Evolutionary conservation across 2,113 vertebrate genomes (phyloP).

Genomic region (Hystrix brachyura): DNA sequence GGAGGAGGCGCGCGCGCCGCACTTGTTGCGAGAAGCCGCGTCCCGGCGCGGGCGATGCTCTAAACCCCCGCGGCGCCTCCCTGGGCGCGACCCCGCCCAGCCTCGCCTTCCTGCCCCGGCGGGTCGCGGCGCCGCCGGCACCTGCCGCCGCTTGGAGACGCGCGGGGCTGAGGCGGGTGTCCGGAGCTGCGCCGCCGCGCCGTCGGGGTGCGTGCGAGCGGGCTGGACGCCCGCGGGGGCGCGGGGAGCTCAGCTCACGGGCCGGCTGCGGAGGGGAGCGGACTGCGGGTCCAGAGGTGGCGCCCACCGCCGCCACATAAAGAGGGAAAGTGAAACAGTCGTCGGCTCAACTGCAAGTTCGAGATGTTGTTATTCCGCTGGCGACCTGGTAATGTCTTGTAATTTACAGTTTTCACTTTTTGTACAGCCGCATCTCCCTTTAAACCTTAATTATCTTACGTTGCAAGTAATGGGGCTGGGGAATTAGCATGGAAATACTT

Average conservation of each 20-base stretch:
- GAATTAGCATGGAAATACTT: slow-evolving; percentile 71
- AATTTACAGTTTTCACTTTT: neutral
- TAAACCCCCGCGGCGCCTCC: neutral
- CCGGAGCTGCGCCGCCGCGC: no score
- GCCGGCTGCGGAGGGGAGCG: no score
- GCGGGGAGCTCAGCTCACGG: no score
- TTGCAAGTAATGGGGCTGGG: neutral
- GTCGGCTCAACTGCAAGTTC: neutral
- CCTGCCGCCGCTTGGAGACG: slow-evolving; percentile 56
- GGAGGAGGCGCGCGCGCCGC: no score
- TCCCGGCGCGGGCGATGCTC: slow-evolving; percentile 10
- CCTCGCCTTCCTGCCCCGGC: neutral
- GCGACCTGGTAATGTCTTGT: slow-evolving; percentile 10
- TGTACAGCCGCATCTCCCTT: neutral
- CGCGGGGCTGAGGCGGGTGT: neutral
- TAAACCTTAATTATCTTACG: neutral
- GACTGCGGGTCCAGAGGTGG: neutral
- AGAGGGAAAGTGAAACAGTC: neutral
- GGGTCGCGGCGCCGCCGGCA: neutral
- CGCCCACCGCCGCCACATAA: neutral
- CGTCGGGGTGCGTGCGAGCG: no score
- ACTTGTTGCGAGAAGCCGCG: neutral
- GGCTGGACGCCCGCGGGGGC: no score
- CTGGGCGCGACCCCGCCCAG: neutral
- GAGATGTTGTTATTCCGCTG: neutral